Percentiles rank a stretch among this genome's conserved stretches.
Conservation (phyloP, 2,113 vertebrate species). For the Gyps fulvus region DNA sequence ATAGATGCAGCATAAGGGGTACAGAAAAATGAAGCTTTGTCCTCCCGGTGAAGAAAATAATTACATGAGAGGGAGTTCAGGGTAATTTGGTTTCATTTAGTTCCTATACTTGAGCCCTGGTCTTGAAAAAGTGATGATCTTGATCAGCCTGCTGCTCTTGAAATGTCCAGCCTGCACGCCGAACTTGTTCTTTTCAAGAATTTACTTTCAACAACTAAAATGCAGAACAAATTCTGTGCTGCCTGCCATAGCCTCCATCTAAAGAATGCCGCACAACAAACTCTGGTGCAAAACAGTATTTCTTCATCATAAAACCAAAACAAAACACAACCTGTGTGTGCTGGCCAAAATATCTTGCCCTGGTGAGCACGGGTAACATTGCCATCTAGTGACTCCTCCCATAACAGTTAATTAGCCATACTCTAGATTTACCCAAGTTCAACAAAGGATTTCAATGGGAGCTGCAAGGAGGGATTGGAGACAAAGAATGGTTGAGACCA, state of each 20-base stretch:
- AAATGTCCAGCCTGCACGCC: neutral
- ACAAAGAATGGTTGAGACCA: neutral
- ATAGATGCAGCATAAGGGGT: neutral
- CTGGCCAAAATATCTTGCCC: neutral
- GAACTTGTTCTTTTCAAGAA: neutral
- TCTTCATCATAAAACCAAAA: neutral
- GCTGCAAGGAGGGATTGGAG: neutral
- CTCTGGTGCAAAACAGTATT: neutral
- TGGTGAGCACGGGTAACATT: conserved; percentile 11
- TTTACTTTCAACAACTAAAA: neutral
- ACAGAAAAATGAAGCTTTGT: neutral
- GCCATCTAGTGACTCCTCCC: conserved; percentile 38
- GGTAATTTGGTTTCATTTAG: neutral
- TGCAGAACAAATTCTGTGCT: neutral
- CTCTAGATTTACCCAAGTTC: neutral
- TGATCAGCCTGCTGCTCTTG: neutral
- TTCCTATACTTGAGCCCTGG: neutral
- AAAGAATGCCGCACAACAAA: neutral
- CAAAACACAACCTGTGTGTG: neutral
- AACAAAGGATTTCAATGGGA: neutral
- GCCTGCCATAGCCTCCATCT: neutral
- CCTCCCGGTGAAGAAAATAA: neutral
- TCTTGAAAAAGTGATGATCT: neutral
- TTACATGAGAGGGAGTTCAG: neutral
- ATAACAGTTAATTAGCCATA: neutral